Evolutionary conservation across 1,140 invertebrate genomes (phyloP), one percentile per base, ranked within the genome.

Genomic region (Parapsyche elsis): DNA sequence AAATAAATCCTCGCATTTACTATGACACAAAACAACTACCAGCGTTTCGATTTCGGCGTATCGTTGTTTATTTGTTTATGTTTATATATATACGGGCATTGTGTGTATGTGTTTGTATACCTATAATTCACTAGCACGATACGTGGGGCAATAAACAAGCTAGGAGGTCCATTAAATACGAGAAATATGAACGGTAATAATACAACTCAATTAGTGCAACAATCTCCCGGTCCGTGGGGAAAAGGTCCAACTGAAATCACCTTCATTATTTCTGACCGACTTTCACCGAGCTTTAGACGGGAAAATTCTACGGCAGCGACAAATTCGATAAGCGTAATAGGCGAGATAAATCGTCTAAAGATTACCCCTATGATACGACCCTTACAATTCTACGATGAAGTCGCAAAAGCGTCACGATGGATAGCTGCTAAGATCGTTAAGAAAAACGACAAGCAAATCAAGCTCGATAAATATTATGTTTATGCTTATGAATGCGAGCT

Each of bases 241-340:
- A 67, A 67, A 67, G 64, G 21, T 23, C 24, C 10, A 19, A 24
- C 64, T 23, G 24, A 67, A 67, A 67, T 67, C 64, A 67, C 64
- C 64, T 67, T 67, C 64, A 67, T 67, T 67, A 67, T 67, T 67
- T 67, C 64, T 67, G 64, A 67, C 64, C 64, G 64, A 67, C 64
- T 67, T 67, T 67, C 64, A 67, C 64, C 64, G 49, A 53, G 49
- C 49, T 16, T 53, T 12, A 53, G 49, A 53, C 16, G 49, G 16
- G 16, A 53, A 53, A 53, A 53, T 16, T 14, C 49, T 53, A 1
- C 1, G 49, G 12, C 49, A 16, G 10, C 49, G 49, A 53, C 49
- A 53, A 53, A 53, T 53, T 53, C 16, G 49, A 53, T 53, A 38
- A 38, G 30, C 30, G n/a, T n/a, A 38, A 7, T 38, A 38, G 7